phyloP scores from a whole-genome alignment of 2,113 vertebrate species.

The Eidolon helvum region DNA sequence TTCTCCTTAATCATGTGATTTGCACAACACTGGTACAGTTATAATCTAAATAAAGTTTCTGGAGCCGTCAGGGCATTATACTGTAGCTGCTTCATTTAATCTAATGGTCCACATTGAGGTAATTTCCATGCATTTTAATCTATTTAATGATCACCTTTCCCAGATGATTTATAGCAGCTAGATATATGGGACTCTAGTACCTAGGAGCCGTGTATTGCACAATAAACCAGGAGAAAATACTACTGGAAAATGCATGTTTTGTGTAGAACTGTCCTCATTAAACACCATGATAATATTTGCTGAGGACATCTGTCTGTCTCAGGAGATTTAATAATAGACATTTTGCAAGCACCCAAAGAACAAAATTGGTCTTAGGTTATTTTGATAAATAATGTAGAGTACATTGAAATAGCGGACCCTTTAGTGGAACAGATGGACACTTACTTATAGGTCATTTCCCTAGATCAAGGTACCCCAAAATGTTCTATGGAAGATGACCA shows the following conservation, averaged over 20 bases:
- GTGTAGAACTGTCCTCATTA: conserved; percentile 62
- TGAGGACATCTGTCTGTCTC: conserved; percentile 18
- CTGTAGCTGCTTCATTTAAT: conserved; percentile 84
- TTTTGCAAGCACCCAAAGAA: conserved; percentile 11
- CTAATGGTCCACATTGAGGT: conserved; percentile 84
- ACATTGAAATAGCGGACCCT: background rate
- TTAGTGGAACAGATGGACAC: background rate
- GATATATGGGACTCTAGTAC: conserved; percentile 72
- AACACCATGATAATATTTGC: conserved; percentile 62
- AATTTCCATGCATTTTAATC: conserved; percentile 87
- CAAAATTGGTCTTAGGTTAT: conserved; percentile 54
- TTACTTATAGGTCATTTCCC: background rate
- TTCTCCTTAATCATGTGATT: conserved; percentile 82
- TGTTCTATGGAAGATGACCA: background rate
- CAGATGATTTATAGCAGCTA: conserved; percentile 78
- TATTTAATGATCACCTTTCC: conserved; percentile 86
- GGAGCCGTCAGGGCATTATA: conserved; percentile 78
- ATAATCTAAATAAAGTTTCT: conserved; percentile 83
- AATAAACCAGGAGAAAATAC: conserved; percentile 33
- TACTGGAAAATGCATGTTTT: conserved; percentile 63
- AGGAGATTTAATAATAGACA: conserved; percentile 6
- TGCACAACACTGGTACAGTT: conserved; percentile 79
- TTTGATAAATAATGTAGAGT: conserved; percentile 13
- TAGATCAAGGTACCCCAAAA: background rate
- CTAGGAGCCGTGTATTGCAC: conserved; percentile 31